A percentile compares a stretch with the other conserved stretches of the same genome.
Evolutionary conservation across 2,797 vertebrate species (phyloP).

Genomic region (Meda fulgida): DNA sequence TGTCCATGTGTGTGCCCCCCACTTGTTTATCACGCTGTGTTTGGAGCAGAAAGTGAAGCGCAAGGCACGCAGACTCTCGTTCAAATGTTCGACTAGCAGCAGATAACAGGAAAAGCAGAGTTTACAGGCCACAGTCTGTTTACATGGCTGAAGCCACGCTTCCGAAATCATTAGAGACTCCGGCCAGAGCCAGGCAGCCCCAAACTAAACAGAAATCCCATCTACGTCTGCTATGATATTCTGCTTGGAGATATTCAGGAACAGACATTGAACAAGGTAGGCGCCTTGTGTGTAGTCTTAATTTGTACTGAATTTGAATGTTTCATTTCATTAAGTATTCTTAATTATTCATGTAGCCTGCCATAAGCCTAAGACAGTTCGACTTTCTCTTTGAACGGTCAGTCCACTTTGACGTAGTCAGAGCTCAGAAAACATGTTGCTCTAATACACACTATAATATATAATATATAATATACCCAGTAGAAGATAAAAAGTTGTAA

Average conservation of each 20-base stretch:
- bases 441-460: background rate
- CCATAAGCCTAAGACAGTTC: background rate
- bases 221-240: slow-evolving; percentile 30
- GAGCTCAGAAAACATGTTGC: background rate
- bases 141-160: slow-evolving; percentile 52
- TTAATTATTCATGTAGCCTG: background rate
- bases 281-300: background rate
- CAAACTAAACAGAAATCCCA: slow-evolving; percentile 53
- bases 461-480: no score
- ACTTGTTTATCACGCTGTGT: slow-evolving; percentile 51
- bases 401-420: background rate
- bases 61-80: slow-evolving; percentile 40
- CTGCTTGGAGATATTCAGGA: slow-evolving; percentile 17
- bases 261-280: background rate
- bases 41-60: slow-evolving; percentile 49
- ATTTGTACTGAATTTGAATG: background rate
- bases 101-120: slow-evolving; percentile 58
- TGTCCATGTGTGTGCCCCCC: slow-evolving; percentile 18
- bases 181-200: slow-evolving; percentile 12
- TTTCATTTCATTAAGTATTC: background rate
- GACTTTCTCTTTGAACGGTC: background rate
- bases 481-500: background rate
- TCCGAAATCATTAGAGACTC: slow-evolving; percentile 57
- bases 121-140: slow-evolving; percentile 59
- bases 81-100: slow-evolving; percentile 53